Evolutionary conservation across 2,888 invertebrate genomes (phyloP).

Genomic region (Congeria kusceri): DNA sequence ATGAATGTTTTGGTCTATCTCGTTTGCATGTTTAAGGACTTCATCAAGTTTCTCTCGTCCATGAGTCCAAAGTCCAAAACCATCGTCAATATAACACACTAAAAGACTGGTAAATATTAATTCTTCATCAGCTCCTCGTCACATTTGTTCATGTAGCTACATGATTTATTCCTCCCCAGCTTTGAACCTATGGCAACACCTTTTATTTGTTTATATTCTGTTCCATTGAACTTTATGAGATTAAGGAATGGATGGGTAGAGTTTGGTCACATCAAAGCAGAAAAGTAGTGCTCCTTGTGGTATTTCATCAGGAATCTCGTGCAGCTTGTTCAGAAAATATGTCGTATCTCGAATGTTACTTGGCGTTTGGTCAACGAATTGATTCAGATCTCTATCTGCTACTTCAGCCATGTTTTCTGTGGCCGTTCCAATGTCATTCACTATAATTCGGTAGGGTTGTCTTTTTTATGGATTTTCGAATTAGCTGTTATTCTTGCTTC

Average conservation of each 20-base stretch:
- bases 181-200: slow-evolving; percentile 26
- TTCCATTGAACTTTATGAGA: slow-evolving; percentile 10
- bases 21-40: not conserved
- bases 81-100: not conserved
- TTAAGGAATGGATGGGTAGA: slow-evolving; percentile 30
- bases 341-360: slow-evolving; percentile 22
- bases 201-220: slow-evolving; percentile 7
- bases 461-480: no score
- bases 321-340: not conserved
- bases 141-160: not conserved
- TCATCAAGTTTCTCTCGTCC: not conserved
- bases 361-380: slow-evolving; percentile 5
- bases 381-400: slow-evolving; percentile 1
- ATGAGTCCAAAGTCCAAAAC: slow-evolving; percentile 6
- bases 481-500: no score
- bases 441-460: not conserved
- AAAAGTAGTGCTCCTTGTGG: not conserved
- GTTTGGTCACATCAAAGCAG: slow-evolving; percentile 20
- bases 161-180: slow-evolving; percentile 23
- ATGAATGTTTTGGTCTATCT: not conserved
- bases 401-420: not conserved
- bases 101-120: not conserved
- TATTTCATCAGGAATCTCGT: not conserved
- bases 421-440: not conserved
- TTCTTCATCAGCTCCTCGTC: not conserved